Conservation (phyloP, 1,140 invertebrate genomes). For the Papilio helenus region DNA sequence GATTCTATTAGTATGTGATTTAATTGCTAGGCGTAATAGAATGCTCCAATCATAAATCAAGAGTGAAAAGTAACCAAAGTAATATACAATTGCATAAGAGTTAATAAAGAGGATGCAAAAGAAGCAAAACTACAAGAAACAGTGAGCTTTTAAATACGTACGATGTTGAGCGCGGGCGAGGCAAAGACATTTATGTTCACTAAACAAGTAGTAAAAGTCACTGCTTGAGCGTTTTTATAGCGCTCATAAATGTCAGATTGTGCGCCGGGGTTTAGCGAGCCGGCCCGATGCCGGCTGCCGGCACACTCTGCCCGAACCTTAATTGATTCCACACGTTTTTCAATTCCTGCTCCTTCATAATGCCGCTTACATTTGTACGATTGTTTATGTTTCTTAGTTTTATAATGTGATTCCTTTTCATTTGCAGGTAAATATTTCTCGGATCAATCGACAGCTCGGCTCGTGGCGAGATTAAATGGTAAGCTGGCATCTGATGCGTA, state of each 20-base stretch:
- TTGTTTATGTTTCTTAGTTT: slow-evolving; percentile 54
- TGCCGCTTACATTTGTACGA: slow-evolving; percentile 54
- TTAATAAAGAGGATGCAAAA: slow-evolving; percentile 78
- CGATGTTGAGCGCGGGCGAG: slow-evolving; percentile 78
- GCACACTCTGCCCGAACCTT: slow-evolving; percentile 54
- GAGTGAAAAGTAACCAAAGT: slow-evolving; percentile 79
- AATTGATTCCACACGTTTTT: slow-evolving; percentile 73
- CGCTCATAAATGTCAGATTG: slow-evolving; percentile 84
- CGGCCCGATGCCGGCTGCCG: slow-evolving; percentile 53
- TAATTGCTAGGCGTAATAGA: slow-evolving; percentile 56
- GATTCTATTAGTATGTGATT: neutral
- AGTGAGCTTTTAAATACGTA: slow-evolving; percentile 82
- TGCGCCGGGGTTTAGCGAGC: slow-evolving; percentile 71
- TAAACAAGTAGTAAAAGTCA: slow-evolving; percentile 85
- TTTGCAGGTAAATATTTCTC: slow-evolving; percentile 72
- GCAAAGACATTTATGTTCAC: slow-evolving; percentile 84
- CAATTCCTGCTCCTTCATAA: slow-evolving; percentile 62
- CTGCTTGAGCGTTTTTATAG: slow-evolving; percentile 84
- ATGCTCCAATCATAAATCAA: slow-evolving; percentile 76
- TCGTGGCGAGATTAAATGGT: slow-evolving; percentile 57
- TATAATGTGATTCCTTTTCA: slow-evolving; percentile 57
- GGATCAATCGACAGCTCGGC: slow-evolving; percentile 52
- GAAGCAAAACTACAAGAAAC: slow-evolving; percentile 79
- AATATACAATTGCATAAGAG: slow-evolving; percentile 81
- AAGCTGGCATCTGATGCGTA: slow-evolving; percentile 45